Evolutionary conservation across 2,113 vertebrate genomes (phyloP).

Genomic region (Andinoacara biseriatus): DNA sequence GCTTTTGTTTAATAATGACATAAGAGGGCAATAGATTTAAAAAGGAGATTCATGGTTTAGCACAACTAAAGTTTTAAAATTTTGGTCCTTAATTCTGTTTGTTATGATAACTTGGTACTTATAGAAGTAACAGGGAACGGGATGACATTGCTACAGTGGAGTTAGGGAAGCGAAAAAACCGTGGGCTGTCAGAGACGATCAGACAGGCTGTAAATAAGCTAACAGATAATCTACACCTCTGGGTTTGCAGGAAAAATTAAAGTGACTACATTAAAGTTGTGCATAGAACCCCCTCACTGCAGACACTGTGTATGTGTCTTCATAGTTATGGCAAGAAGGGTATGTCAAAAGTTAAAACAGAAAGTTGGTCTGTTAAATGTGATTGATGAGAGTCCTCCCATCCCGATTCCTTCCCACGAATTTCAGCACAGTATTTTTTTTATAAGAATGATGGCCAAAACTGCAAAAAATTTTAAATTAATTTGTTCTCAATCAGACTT

Average conservation of each 20-base stretch:
- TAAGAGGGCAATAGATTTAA: not conserved
- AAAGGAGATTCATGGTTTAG: not conserved
- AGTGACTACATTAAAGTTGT: not conserved
- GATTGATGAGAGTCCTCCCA: not conserved
- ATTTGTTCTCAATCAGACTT: no score
- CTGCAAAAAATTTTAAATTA: not conserved
- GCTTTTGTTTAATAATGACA: not conserved
- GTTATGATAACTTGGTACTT: not conserved
- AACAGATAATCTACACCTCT: not conserved
- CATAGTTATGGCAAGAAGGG: not conserved
- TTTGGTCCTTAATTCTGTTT: not conserved
- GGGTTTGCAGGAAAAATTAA: not conserved
- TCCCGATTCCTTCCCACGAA: not conserved
- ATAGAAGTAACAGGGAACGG: not conserved
- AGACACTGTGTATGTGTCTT: not conserved
- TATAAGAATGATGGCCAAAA: not conserved
- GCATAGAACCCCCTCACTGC: not conserved
- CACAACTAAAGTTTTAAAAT: not conserved
- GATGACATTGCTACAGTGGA: not conserved
- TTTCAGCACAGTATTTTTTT: not conserved
- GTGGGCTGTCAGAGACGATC: not conserved
- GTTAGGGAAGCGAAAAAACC: not conserved
- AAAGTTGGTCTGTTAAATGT: not conserved
- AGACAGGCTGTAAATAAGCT: slow-evolving; percentile 1
- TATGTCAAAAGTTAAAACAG: not conserved